Conservation (phyloP, 2,113 vertebrate genomes). For the Heterotilapia buettikoferi region DNA sequence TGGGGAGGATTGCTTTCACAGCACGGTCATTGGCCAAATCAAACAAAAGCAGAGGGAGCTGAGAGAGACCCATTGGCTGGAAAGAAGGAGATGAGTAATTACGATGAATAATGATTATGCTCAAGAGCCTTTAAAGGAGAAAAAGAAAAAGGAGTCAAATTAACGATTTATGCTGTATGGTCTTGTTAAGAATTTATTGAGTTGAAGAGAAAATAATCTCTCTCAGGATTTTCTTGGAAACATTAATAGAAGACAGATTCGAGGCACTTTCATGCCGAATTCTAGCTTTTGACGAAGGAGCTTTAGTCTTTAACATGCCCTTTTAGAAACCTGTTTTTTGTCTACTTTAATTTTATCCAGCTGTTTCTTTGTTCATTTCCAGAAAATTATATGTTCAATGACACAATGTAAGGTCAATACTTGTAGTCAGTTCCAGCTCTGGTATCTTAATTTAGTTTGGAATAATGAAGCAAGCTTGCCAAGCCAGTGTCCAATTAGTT, state of each 20-base stretch:
- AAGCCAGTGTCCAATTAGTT: neutral
- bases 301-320: neutral
- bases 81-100: slow-evolving; percentile 15
- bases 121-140: neutral
- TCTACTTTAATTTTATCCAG: neutral
- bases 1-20: slow-evolving; percentile 44
- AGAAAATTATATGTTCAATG: neutral
- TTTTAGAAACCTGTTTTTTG: neutral
- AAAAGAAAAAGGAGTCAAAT: neutral
- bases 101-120: slow-evolving; percentile 16
- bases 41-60: slow-evolving; percentile 38
- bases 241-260: neutral
- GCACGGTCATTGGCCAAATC: slow-evolving; percentile 48
- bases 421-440: neutral
- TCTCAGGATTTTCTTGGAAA: neutral
- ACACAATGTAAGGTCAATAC: neutral
- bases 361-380: neutral
- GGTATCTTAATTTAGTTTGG: neutral
- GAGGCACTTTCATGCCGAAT: neutral
- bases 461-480: neutral
- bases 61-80: slow-evolving; percentile 25
- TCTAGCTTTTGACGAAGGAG: neutral
- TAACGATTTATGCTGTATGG: neutral
- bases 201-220: neutral
- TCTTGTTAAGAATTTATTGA: neutral